Evolutionary conservation across 2,113 vertebrate genomes (phyloP).

Genomic region (Mobula hypostoma): DNA sequence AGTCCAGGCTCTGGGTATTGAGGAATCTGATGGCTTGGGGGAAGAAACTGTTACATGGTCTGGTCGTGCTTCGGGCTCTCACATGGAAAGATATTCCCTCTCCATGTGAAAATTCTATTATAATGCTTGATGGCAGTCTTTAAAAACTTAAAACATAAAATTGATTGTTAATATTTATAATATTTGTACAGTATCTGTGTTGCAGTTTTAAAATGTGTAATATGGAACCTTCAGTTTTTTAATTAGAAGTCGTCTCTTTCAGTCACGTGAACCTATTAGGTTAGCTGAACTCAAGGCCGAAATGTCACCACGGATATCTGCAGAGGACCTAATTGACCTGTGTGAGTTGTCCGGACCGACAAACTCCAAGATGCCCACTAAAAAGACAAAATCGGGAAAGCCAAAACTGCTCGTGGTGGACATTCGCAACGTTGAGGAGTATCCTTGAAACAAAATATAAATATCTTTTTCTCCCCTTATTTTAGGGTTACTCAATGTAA

Average conservation of each 20-base stretch:
- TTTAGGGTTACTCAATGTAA: background rate
- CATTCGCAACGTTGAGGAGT: slow-evolving; percentile 86
- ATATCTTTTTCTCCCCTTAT: background rate
- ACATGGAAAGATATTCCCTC: background rate
- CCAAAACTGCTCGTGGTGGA: slow-evolving; percentile 89
- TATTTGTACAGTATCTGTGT: background rate
- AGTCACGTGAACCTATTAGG: slow-evolving; percentile 85
- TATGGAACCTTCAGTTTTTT: background rate
- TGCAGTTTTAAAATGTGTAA: background rate
- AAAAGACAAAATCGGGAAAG: slow-evolving; percentile 77
- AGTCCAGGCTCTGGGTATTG: no score
- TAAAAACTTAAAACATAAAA: background rate
- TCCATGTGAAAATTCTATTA: background rate
- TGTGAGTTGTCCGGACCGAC: slow-evolving; percentile 73
- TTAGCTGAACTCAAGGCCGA: slow-evolving; percentile 90
- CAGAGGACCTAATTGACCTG: slow-evolving; percentile 89
- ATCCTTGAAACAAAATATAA: slow-evolving; percentile 67
- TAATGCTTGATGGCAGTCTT: background rate
- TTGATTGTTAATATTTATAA: background rate
- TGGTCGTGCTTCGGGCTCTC: no score
- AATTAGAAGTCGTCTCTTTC: slow-evolving; percentile 39
- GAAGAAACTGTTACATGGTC: no score
- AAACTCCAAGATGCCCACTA: slow-evolving; percentile 68
- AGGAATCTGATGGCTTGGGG: no score
- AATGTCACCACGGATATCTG: slow-evolving; percentile 85